Evolutionary conservation across 2,797 vertebrate genomes (phyloP), one percentile per base, ranked within the genome.

Genomic region (Clarias fuscus): DNA sequence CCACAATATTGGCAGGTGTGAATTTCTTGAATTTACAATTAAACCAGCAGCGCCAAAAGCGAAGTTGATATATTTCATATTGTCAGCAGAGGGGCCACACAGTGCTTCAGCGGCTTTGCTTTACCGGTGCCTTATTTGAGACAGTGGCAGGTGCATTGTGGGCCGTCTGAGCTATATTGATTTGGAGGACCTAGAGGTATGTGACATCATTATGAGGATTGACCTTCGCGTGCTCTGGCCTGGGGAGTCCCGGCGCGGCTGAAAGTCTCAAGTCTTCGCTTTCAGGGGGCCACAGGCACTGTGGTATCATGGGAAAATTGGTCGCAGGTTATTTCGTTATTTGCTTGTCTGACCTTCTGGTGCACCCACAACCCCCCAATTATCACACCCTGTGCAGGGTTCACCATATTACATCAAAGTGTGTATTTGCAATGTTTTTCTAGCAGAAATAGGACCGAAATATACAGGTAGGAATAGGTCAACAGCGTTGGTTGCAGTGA

Each of bases 141-240:
- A 91, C 92, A 89, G 90, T 93, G 92, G 92, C 94, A 94, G 93
- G 87, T 94, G 92, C 89, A 90, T 88, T 90, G 88, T 84, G 81
- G 48, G 58, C 93, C 93, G 91, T 91, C 92, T 90, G 67, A 81
- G 37, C 85, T 88, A 94, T 95, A 93, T 94, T 95, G 95, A 95
- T 94, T 93, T 93, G 91, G 88, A 94, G 92, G 92, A 95, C 94
- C 95, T 95, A 93, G 93, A 95, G 93, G 92, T 93, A 95, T 95
- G 93, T 95, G 94, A 94, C 93, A 94, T 95, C 94, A 95, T 95
- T 93, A 96, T 95, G 94, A 95, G 92, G 90, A 91, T 86, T 94
- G 92, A 95, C 94, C 94, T 95, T 92, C 93, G 94, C 94, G 93
- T 93, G 93, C 92, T 93, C 93, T 94, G 92, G 94, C 95, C 95